Percentiles rank a stretch among this genome's conserved stretches.
Evolutionary conservation across 35 echinoderm and acorn worm genomes (phyloP).

Genomic region (Heliocidaris tuberculata): DNA sequence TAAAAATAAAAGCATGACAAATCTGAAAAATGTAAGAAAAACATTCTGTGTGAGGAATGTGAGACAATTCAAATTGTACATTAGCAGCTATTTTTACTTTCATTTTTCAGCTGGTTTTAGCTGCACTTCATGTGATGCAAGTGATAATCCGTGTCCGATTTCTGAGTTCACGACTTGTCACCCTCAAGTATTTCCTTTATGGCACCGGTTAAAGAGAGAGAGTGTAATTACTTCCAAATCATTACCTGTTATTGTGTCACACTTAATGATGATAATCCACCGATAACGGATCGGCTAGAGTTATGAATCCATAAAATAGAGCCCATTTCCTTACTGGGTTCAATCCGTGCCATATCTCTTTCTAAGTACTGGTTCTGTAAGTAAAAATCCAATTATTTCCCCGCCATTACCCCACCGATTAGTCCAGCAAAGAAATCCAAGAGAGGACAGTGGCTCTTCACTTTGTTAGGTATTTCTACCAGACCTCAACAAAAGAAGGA

Average conservation of each 20-base stretch:
- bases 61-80: not conserved
- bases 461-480: not conserved
- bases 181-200: not conserved
- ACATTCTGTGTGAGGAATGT: not conserved
- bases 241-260: not conserved
- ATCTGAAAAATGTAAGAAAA: not conserved
- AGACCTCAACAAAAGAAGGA: not conserved
- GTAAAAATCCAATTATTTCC: conserved; percentile 11
- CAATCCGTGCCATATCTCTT: not conserved
- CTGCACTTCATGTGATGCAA: not conserved
- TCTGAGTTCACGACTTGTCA: not conserved
- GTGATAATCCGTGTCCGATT: not conserved
- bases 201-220: not conserved
- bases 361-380: not conserved
- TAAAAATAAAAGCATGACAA: not conserved
- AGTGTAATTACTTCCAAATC: not conserved
- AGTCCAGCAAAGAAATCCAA: not conserved
- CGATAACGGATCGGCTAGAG: not conserved
- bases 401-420: not conserved
- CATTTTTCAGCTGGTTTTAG: not conserved
- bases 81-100: not conserved
- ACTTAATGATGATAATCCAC: not conserved
- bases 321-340: too few relatives aligned
- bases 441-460: not conserved
- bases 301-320: not conserved